Evolutionary conservation across 2,113 vertebrate species (phyloP).

Genomic region (Apteryx mantelli): DNA sequence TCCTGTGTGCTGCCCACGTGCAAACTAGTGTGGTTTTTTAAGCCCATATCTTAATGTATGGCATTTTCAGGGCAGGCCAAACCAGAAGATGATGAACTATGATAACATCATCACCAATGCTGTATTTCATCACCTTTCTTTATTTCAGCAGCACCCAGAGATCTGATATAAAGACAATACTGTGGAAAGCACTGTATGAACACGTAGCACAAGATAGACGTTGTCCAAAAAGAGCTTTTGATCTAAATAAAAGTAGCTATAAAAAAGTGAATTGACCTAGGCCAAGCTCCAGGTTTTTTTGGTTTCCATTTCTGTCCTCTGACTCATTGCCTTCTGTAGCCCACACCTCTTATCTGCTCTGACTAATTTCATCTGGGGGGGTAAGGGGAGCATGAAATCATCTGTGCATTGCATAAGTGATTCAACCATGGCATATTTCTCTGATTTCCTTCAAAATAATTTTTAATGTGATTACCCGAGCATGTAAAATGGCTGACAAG

Average conservation of each 20-base stretch:
- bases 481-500: not conserved
- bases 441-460: slow-evolving; percentile 30
- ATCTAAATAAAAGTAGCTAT: not conserved
- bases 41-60: not conserved
- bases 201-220: not conserved
- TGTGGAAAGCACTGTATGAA: not conserved
- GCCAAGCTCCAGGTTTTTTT: not conserved
- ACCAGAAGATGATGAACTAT: not conserved
- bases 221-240: not conserved
- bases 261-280: not conserved
- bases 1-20: not conserved
- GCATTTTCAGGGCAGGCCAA: not conserved
- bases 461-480: not conserved
- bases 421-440: not conserved
- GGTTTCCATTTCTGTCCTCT: not conserved
- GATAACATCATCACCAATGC: not conserved
- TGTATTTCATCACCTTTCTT: not conserved
- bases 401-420: not conserved
- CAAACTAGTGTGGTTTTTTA: not conserved
- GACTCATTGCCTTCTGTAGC: not conserved
- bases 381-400: not conserved
- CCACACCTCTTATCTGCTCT: not conserved
- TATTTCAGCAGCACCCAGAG: not conserved
- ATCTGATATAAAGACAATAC: not conserved
- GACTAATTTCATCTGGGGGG: not conserved